Evolutionary conservation across 1,140 invertebrate genomes (phyloP).

Genomic region (Whitmania pigra): DNA sequence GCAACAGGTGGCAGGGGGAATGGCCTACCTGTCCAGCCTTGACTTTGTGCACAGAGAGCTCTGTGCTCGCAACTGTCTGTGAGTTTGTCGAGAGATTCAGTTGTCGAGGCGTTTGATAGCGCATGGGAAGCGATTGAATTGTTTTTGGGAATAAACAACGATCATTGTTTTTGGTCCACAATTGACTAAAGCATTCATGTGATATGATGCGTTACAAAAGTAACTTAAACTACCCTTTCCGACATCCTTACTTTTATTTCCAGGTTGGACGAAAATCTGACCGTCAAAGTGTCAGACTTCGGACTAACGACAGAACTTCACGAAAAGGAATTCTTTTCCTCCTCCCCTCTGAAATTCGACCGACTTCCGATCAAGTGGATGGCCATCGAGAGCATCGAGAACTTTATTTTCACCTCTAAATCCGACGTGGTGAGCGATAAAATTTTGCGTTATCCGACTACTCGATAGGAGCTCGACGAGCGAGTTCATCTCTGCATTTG

Average conservation of each 20-base stretch:
- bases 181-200: too few relatives aligned
- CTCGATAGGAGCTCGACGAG: not conserved
- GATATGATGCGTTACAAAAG: too few relatives aligned
- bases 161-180: too few relatives aligned
- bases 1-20: conserved; percentile 63
- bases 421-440: conserved; percentile 29
- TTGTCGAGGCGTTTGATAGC: too few relatives aligned
- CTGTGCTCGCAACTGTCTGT: conserved; percentile 24
- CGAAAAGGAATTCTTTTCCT: conserved; percentile 35
- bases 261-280: conserved; percentile 31
- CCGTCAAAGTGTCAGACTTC: conserved; percentile 40
- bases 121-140: too few relatives aligned
- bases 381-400: conserved; percentile 31
- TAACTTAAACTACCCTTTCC: not conserved
- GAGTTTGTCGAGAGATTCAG: conserved; percentile 22
- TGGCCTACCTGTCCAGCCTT: conserved; percentile 73
- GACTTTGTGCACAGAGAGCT: conserved; percentile 27
- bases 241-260: not conserved
- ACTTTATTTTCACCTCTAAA: conserved; percentile 29
- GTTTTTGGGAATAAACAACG: too few relatives aligned
- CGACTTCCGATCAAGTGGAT: conserved; percentile 34
- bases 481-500: conserved; percentile 26
- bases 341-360: conserved; percentile 8
- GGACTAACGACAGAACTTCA: conserved; percentile 37
- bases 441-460: not conserved